These are phyloP conservation scores for Heliocidaris tuberculata DNA, from an alignment of 35 echinoderm and acorn worm species.

Conservation along the genomic window DNA sequence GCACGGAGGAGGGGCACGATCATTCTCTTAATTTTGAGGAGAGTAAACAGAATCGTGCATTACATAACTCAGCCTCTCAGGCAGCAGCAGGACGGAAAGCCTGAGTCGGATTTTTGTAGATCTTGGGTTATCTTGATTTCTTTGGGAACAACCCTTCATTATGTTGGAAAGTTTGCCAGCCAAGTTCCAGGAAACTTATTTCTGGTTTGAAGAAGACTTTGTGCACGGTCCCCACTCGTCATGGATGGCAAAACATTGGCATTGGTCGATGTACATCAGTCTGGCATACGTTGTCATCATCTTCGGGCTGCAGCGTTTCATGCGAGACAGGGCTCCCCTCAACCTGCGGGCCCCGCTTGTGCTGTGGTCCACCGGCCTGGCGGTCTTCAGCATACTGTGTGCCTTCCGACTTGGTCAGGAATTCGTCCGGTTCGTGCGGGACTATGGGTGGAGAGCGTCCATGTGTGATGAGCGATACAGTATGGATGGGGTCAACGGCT, in stretches of 20 bases:
- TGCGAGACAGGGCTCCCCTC: conserved; percentile 68
- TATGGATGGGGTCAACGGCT: conserved; percentile 82
- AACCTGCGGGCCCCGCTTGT: conserved; percentile 70
- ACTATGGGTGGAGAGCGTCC: conserved; percentile 79
- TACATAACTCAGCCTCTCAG: too few species aligned
- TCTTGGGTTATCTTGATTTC: not conserved
- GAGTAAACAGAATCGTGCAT: too few species aligned
- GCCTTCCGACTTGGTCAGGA: conserved; percentile 72
- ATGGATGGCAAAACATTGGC: conserved; percentile 80
- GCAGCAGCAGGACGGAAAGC: too few species aligned
- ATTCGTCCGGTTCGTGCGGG: conserved; percentile 49
- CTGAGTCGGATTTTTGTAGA: not conserved
- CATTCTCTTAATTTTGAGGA: too few species aligned
- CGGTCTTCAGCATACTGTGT: conserved; percentile 91
- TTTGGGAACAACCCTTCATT: not conserved
- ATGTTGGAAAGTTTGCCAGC: conserved; percentile 83
- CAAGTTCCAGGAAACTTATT: conserved; percentile 73
- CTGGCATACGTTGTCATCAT: conserved; percentile 79
- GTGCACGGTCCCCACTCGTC: conserved; percentile 67
- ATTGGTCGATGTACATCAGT: conserved; percentile 65
- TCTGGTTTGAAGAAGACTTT: conserved; percentile 87
- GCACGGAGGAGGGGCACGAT: too few species aligned
- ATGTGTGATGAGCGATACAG: conserved; percentile 79
- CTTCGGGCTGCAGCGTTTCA: conserved; percentile 77
- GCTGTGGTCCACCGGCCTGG: conserved; percentile 74